Evolutionary conservation across 2,113 vertebrate species (phyloP), one percentile per base, ranked within the genome.

Genomic region (Leuciscus idus): DNA sequence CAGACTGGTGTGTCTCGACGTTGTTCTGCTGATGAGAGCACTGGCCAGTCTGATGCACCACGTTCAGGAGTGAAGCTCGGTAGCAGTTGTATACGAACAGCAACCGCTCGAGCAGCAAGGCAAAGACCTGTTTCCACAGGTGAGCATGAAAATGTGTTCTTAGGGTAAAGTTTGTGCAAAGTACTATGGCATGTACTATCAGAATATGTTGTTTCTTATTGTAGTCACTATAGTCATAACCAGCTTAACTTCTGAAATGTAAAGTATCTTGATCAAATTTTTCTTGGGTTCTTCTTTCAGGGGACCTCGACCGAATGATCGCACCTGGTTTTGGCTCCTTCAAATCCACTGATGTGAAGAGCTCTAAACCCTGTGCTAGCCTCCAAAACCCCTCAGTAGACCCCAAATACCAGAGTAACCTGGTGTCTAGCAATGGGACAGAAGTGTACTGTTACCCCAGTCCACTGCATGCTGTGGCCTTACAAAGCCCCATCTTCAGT

Each of bases 371-470:
- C 19, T 91, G 85, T 90, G 88, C 46, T 77, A 94, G 93, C 7
- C 3, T 85, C 17, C 93, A 87, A 0, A 92, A 89, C 55, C 86
- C 89, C 0, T 8, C 52, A 0, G 0, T 95, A 83, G 96, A 98
- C 87, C 92, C 94, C 76, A 98, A 95, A 90, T 99, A 95, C 90
- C 97, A 95, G 87, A 95, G 92, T 0, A 96, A 97, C 86, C 92
- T 99, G 75, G 91, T 98, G 79, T 97, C 95, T 43, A 94, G 91
- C 88, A 95, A 89, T 0, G 96, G 97, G 68, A 90, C 91, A 8
- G 98, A 99, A 83, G 93, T 98, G 61, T 99, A 99, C 87, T 94
- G 92, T 0, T 98, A 98, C 91, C 98, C 98, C 30, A 99, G 98
- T 83, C 98, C 98, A 0, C 93, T 99, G 83, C 98, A 99, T 6